A percentile compares a stretch with the other conserved stretches of the same genome.
Conservation (phyloP, 2,888 invertebrate genomes). For the Muschampia plurimacula region DNA sequence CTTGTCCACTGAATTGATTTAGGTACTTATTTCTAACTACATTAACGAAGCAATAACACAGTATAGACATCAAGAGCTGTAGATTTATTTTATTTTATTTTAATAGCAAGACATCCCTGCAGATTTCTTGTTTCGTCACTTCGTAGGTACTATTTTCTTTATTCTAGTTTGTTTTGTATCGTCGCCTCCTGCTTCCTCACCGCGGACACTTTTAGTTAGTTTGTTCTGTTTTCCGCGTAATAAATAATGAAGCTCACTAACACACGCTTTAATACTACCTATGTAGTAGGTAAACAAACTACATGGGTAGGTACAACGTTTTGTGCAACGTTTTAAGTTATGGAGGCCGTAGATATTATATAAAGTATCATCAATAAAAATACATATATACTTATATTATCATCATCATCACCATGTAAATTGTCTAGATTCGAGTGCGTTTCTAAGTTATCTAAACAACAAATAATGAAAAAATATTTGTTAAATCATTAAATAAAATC, state of each 20-base stretch:
- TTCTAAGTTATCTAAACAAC: too few relatives aligned
- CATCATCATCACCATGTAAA: too few relatives aligned
- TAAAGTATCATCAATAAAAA: too few relatives aligned
- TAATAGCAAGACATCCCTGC: constrained; percentile 51
- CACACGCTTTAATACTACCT: constrained; percentile 23
- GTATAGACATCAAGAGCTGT: background rate
- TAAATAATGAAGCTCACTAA: constrained; percentile 78
- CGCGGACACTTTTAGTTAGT: constrained; percentile 84
- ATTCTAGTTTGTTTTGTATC: constrained; percentile 70
- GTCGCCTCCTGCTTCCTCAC: constrained; percentile 77
- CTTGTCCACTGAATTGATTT: too few relatives aligned
- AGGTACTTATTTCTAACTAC: too few relatives aligned
- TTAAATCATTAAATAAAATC: too few relatives aligned
- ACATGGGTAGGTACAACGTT: background rate
- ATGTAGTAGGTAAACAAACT: constrained; percentile 15
- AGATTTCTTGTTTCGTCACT: constrained; percentile 63
- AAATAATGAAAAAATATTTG: too few relatives aligned
- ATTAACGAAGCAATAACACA: background rate
- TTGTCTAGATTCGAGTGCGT: too few relatives aligned
- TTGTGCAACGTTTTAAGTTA: background rate
- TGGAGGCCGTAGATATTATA: too few relatives aligned
- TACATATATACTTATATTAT: too few relatives aligned
- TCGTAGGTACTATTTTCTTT: constrained; percentile 74
- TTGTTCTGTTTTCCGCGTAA: constrained; percentile 81
- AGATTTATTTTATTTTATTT: background rate